Evolutionary conservation across 2,797 vertebrate genomes (phyloP).

Genomic region (Trematomus bernacchii): DNA sequence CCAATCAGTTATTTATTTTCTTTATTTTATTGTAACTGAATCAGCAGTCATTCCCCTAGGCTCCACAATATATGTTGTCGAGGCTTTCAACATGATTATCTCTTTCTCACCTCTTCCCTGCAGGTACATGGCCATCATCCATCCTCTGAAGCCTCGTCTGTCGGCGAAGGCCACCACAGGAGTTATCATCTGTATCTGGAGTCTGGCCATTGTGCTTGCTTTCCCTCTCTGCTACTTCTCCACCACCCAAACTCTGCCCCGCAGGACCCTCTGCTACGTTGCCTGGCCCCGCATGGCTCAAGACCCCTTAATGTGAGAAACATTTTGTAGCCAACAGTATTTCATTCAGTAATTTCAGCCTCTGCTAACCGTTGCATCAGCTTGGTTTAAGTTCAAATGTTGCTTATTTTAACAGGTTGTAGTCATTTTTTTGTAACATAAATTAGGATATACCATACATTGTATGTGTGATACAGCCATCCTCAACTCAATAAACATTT

Average conservation of each 20-base stretch:
- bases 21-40: too few relatives aligned
- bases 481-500: background rate
- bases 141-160: conserved; percentile 95
- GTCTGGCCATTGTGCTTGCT: conserved; percentile 93
- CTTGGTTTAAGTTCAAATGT: background rate
- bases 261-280: conserved; percentile 93
- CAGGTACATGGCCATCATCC: conserved; percentile 98
- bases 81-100: background rate
- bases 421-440: background rate
- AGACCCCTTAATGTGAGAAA: conserved; percentile 92
- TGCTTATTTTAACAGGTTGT: background rate
- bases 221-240: conserved; percentile 97
- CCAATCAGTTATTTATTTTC: background rate
- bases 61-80: background rate
- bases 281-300: conserved; percentile 90
- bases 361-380: background rate
- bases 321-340: background rate
- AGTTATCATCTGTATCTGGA: conserved; percentile 95
- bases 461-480: background rate
- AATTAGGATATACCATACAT: too few relatives aligned
- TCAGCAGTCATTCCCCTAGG: too few relatives aligned
- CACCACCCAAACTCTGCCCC: conserved; percentile 86
- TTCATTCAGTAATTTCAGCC: background rate
- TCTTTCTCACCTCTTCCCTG: conserved; percentile 31
- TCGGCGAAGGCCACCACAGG: conserved; percentile 94